Base-by-base conservation (phyloP, 2,113 vertebrate species). In the Callithrix jacchus region DNA sequence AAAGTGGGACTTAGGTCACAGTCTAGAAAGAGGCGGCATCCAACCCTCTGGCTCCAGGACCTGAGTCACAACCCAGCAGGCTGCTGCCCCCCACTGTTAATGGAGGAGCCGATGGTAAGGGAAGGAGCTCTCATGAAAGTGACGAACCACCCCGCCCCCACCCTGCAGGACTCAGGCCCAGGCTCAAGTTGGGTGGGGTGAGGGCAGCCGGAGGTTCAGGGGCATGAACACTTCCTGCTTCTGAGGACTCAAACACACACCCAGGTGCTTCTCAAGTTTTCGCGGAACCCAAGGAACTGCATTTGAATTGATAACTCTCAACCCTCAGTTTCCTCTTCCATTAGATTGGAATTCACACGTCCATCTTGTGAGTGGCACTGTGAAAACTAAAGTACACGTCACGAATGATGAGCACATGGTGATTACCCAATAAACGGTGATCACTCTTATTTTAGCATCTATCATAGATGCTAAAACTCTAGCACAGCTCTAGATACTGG, bases 31-130 rank as follows among this genome's bases (percentile, higher is more conserved):
- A n/a, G 17, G 52, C 6, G 13, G 47, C 37, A 42, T 12, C 49
- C 23, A 8, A 2, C 6, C 3, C 71, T 25, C 49, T 9, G 35
- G 30, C 40, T 81, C 32, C 47, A 58, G 27, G 64, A 11, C 71
- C 30, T 0, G 17, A 4, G 12, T 8, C 20, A 8, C 2, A 3
- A 5, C 30, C 45, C 3, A 0, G n/a, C 11, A 35, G 17, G 66
- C 54, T 49, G 70, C n/a, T 37, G 45, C 32, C 25, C 56, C 32
- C 54, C 25, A 70, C 76, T 20, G 18, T 16, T 5, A 10, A 37
- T 32, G 56, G 18, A 12, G 17, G 17, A 13, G 4, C 5, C 4
- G 2, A 2, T 12, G 27, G 30, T 54, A 9, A 74, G 47, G 35
- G 6, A 49, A 14, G 32, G 68, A 27, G 17, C 5, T 21, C 30